Evolutionary conservation across 2,113 vertebrate species (phyloP).

Genomic region (Mohoua ochrocephala): DNA sequence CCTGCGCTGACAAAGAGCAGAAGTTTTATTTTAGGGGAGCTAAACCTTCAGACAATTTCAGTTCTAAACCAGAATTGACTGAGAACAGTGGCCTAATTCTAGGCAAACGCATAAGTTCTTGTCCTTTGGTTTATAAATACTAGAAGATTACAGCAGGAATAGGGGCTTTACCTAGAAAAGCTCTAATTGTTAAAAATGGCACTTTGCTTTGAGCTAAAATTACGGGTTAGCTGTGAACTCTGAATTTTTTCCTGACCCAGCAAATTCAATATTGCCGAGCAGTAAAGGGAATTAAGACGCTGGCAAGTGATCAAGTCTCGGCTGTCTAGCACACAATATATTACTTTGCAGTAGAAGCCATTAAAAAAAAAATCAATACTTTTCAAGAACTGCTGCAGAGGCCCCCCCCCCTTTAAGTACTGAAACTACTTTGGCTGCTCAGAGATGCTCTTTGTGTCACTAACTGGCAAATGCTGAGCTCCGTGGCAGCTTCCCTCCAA

Average conservation of each 20-base stretch:
- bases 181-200: neutral
- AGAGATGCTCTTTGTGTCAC: neutral
- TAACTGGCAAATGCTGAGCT: neutral
- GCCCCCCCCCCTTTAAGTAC: neutral
- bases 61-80: neutral
- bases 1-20: neutral
- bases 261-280: neutral
- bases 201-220: neutral
- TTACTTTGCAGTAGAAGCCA: constrained; percentile 27
- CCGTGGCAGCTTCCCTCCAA: neutral
- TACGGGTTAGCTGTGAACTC: neutral
- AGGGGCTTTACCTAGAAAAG: neutral
- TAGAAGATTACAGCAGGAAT: neutral
- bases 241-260: neutral
- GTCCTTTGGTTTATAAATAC: neutral
- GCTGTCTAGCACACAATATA: neutral
- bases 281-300: neutral
- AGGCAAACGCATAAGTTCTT: neutral
- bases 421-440: neutral
- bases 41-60: neutral
- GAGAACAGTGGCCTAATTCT: neutral
- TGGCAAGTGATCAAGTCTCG: neutral
- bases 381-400: constrained; percentile 5
- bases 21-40: neutral
- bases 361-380: constrained; percentile 9